A percentile compares a stretch with the other conserved stretches of the same genome.
These are phyloP conservation scores for Brachystomella parvula DNA, from an alignment of 1,140 invertebrate genomes.

Conservation along the genomic window DNA sequence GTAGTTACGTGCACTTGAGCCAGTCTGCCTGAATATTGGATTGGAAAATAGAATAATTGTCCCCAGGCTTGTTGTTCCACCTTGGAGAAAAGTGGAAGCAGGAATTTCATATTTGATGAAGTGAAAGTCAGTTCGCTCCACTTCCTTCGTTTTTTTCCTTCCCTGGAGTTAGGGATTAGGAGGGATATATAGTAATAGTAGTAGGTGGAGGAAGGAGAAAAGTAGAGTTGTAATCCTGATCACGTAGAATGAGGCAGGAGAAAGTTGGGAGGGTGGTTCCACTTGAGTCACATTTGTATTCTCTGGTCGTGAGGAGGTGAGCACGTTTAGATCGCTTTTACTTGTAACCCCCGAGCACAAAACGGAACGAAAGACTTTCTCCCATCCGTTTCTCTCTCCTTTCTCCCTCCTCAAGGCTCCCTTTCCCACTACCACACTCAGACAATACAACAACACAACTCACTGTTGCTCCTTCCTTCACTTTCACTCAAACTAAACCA, in stretches of 20 bases:
- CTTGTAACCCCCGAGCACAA: constrained; percentile 3
- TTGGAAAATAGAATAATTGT: no score
- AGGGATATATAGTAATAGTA: no score
- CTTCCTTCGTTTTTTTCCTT: no score
- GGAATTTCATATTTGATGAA: constrained; percentile 2
- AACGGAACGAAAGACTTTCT: no score
- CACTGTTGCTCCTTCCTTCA: not conserved
- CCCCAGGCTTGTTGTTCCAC: no score
- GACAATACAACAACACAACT: constrained; percentile 6
- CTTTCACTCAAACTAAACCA: not conserved
- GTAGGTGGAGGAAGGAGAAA: not conserved
- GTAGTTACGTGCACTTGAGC: no score
- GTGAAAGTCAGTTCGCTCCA: not conserved
- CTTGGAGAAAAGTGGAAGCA: not conserved
- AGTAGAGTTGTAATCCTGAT: not conserved
- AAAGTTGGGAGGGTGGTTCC: not conserved
- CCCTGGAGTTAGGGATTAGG: not conserved
- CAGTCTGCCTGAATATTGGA: no score
- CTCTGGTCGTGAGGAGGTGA: not conserved
- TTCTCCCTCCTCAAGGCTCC: no score
- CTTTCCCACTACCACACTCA: not conserved
- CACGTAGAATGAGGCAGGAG: constrained; percentile 4
- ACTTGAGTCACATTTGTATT: not conserved
- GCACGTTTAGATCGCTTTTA: constrained; percentile 12
- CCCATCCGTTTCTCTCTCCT: no score